Conservation (phyloP, 2,113 vertebrate genomes). For the Xiphophorus maculatus region DNA sequence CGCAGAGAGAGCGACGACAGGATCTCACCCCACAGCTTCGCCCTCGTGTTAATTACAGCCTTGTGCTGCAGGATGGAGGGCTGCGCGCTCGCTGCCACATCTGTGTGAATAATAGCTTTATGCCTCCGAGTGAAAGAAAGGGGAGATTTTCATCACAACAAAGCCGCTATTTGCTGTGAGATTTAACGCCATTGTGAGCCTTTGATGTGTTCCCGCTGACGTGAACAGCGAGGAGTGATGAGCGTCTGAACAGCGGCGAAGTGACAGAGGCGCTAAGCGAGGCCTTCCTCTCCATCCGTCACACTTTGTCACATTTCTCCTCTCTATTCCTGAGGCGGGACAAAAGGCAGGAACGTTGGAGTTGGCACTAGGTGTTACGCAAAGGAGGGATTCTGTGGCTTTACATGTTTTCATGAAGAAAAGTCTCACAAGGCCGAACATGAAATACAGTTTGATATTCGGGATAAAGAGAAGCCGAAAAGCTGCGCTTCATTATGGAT, state of each 20-base stretch:
- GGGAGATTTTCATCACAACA: slow-evolving; percentile 46
- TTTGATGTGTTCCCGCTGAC: slow-evolving; percentile 30
- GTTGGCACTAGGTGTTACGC: neutral
- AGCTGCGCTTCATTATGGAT: no score
- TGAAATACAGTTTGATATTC: no score
- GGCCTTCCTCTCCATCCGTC: slow-evolving; percentile 12
- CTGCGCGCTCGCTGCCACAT: neutral
- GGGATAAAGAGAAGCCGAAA: no score
- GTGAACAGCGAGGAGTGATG: slow-evolving; percentile 10
- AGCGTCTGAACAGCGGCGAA: slow-evolving; percentile 12
- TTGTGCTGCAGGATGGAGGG: slow-evolving; percentile 28
- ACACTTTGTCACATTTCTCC: slow-evolving; percentile 6
- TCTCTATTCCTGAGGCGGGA: neutral
- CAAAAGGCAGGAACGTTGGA: neutral
- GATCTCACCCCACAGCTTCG: slow-evolving; percentile 15
- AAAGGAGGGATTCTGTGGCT: neutral
- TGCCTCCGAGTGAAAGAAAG: slow-evolving; percentile 7
- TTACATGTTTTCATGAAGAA: no score
- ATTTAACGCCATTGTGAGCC: slow-evolving; percentile 7
- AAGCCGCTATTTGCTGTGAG: neutral
- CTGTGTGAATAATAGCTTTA: slow-evolving; percentile 33
- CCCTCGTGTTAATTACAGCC: slow-evolving; percentile 42
- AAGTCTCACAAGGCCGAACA: no score
- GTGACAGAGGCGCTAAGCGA: slow-evolving; percentile 4
- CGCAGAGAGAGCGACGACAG: slow-evolving; percentile 38